phyloP scores from a whole-genome alignment of 2,113 vertebrate species.

The Chrysochloris asiatica region DNA sequence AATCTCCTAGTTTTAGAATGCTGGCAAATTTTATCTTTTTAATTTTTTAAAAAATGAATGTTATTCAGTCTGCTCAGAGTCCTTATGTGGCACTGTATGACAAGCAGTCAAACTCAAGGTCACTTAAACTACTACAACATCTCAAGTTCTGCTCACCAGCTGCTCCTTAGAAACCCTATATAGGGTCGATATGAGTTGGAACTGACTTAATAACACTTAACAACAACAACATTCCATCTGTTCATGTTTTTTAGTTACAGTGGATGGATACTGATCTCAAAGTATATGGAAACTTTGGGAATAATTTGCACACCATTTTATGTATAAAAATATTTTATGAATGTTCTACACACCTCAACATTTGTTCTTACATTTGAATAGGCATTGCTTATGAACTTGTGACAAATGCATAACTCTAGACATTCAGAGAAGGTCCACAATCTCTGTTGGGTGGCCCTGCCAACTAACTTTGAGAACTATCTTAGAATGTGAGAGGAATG shows the following conservation, averaged over 20 bases:
- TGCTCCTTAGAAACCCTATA: too few relatives aligned
- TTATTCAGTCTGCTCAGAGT: too few relatives aligned
- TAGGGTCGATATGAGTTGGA: too few relatives aligned
- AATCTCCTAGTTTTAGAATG: slow-evolving; percentile 62
- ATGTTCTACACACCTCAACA: not conserved
- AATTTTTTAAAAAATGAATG: slow-evolving; percentile 21
- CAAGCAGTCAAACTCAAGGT: too few relatives aligned
- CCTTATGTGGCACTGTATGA: too few relatives aligned
- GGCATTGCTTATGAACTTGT: not conserved
- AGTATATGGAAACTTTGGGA: not conserved
- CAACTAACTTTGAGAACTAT: not conserved
- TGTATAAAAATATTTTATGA: not conserved
- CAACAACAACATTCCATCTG: too few relatives aligned
- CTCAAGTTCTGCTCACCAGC: too few relatives aligned
- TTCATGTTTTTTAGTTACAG: slow-evolving; percentile 30
- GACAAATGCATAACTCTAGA: not conserved
- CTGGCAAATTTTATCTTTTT: slow-evolving; percentile 61
- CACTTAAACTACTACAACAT: too few relatives aligned
- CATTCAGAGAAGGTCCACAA: too few relatives aligned
- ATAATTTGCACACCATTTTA: not conserved
- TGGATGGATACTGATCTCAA: slow-evolving; percentile 7
- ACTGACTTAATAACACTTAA: too few relatives aligned
- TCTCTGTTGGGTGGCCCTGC: not conserved
- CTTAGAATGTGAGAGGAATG: not conserved
- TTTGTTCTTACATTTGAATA: not conserved